These are phyloP conservation scores for Albula glossodonta DNA, from an alignment of 2,113 vertebrate genomes.

Conservation along the genomic window DNA sequence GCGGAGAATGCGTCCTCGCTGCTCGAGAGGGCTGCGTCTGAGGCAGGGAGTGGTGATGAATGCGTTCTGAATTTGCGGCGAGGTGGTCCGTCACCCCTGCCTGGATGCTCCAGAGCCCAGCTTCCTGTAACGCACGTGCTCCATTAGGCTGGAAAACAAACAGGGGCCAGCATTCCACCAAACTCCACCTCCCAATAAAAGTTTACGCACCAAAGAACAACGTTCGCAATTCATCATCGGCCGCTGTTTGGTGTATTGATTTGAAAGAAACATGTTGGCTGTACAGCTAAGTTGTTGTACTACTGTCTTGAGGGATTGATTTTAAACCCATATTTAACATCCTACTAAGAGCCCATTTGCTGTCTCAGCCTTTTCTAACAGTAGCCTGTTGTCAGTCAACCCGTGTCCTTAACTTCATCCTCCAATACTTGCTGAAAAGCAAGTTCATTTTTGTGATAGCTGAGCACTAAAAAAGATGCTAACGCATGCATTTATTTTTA, in stretches of 20 bases:
- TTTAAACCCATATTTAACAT: no score
- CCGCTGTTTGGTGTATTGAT: neutral
- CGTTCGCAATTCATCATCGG: neutral
- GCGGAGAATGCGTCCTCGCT: slow-evolving; percentile 48
- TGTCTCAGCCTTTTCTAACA: no score
- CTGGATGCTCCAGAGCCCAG: neutral
- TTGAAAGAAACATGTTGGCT: neutral
- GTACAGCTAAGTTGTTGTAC: neutral
- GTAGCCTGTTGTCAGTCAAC: no score
- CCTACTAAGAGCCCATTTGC: no score
- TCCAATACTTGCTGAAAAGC: no score
- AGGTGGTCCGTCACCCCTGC: neutral
- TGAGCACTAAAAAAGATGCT: no score
- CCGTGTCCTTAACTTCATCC: no score
- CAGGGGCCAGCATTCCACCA: no score
- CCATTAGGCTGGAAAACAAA: neutral
- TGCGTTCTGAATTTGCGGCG: neutral
- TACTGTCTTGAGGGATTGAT: no score
- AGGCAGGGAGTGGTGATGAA: neutral
- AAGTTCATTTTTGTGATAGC: no score
- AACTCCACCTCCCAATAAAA: neutral
- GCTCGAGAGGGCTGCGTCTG: neutral
- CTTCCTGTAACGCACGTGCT: neutral
- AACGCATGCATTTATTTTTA: neutral
- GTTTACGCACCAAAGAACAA: neutral